Conservation (phyloP, 2,888 invertebrate genomes). For the Drosophila mimica region DNA sequence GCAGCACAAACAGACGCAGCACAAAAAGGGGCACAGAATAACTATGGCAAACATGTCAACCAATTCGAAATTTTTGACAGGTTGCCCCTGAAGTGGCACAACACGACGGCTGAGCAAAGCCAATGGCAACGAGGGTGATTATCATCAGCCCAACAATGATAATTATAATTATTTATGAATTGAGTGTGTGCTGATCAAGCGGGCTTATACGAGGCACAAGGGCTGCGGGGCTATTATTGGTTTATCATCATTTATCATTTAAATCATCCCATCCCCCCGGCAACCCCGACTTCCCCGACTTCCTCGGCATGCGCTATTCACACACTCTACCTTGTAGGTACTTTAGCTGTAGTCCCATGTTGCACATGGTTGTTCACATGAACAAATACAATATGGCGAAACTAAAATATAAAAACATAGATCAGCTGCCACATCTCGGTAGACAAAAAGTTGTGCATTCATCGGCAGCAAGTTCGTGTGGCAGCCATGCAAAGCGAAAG, state of each 20-base stretch:
- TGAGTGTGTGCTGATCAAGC: slow-evolving; percentile 23
- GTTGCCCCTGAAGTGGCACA: slow-evolving; percentile 71
- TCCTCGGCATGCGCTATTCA: too few relatives aligned
- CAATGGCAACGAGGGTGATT: slow-evolving; percentile 40
- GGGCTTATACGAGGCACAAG: background rate
- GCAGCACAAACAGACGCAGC: slow-evolving; percentile 30
- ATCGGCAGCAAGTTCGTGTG: background rate
- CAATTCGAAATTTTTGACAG: slow-evolving; percentile 68
- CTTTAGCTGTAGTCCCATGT: slow-evolving; percentile 10
- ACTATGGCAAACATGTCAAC: slow-evolving; percentile 74
- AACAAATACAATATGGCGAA: background rate
- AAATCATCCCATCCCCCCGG: slow-evolving; percentile 12
- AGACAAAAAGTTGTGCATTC: too few relatives aligned
- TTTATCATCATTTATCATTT: slow-evolving; percentile 42
- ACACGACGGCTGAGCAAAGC: slow-evolving; percentile 19
- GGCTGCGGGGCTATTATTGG: slow-evolving; percentile 54
- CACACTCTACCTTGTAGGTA: background rate
- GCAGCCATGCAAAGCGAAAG: background rate
- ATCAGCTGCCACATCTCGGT: background rate
- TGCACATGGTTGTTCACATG: slow-evolving; percentile 16
- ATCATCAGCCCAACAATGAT: slow-evolving; percentile 21
- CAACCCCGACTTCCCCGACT: too few relatives aligned
- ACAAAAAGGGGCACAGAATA: slow-evolving; percentile 1
- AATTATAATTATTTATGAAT: slow-evolving; percentile 42
- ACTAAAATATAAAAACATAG: background rate